phyloP scores from a whole-genome alignment of 1,140 invertebrate species.

The Catajapyx aquilonaris region DNA sequence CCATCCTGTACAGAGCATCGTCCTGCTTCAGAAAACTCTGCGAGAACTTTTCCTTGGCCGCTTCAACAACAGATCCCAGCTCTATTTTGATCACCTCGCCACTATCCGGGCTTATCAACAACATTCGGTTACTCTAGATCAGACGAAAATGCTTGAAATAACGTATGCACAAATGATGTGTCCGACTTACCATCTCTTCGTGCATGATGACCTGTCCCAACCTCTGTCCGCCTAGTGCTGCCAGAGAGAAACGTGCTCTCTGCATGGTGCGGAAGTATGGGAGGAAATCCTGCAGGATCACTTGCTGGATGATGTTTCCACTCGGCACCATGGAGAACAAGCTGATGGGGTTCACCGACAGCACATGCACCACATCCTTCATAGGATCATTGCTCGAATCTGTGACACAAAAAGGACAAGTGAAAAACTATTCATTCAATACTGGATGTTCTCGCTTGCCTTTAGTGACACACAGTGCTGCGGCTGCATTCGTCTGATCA shows the following conservation, averaged over 20 bases:
- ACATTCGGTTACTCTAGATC: background rate
- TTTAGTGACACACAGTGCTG: conserved; percentile 25
- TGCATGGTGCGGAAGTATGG: conserved; percentile 10
- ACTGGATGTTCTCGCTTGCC: conserved; percentile 12
- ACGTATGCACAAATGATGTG: background rate
- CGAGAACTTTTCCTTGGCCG: conserved; percentile 17
- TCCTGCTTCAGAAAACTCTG: conserved; percentile 14
- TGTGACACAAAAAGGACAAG: conserved; percentile 3
- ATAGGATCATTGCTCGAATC: conserved; percentile 8
- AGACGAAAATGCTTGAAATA: background rate
- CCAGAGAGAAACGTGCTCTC: conserved; percentile 14
- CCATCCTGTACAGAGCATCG: background rate
- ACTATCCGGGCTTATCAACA: conserved; percentile 9
- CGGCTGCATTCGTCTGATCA: conserved; percentile 25
- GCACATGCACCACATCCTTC: conserved; percentile 26
- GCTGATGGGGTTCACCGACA: conserved; percentile 27
- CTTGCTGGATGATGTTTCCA: conserved; percentile 17
- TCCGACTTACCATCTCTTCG: conserved; percentile 19
- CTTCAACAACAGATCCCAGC: conserved; percentile 17
- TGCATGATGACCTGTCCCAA: conserved; percentile 17
- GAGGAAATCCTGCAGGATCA: conserved; percentile 16
- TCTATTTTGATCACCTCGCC: conserved; percentile 15
- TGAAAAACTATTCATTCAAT: background rate
- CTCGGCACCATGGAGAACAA: conserved; percentile 24
- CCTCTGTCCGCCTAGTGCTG: conserved; percentile 12